These are phyloP conservation scores for Aphelocoma californica DNA, from an alignment of 2,797 vertebrate genomes.

Conservation along the genomic window DNA sequence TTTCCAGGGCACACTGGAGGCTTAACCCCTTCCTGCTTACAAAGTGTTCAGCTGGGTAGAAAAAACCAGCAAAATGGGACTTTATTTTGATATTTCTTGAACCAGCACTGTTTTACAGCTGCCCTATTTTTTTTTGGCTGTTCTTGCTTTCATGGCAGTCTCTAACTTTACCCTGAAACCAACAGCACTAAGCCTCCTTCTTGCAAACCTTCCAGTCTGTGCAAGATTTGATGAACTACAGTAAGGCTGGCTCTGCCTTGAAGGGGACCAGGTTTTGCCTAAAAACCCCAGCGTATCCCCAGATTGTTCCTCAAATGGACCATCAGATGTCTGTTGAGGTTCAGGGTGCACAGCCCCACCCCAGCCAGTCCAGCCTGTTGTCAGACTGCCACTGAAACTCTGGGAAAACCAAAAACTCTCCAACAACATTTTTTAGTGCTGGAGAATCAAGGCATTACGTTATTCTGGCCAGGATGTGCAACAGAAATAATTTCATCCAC, in stretches of 20 bases:
- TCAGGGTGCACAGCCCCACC: neutral
- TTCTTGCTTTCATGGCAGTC: neutral
- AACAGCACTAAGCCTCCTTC: neutral
- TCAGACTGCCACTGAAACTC: neutral
- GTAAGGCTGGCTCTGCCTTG: neutral
- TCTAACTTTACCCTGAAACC: neutral
- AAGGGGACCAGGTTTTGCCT: neutral
- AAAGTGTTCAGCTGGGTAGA: neutral
- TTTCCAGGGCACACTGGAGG: neutral
- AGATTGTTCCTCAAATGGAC: neutral
- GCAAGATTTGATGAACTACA: neutral
- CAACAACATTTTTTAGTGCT: neutral
- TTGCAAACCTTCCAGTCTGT: neutral
- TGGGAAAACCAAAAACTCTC: neutral
- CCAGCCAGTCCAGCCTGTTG: neutral
- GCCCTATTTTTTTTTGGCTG: accelerated
- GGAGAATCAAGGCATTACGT: neutral
- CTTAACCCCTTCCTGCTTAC: neutral
- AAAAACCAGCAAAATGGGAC: neutral
- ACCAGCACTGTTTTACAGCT: neutral
- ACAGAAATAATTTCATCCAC: neutral
- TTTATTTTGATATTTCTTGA: neutral
- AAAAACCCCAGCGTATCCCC: neutral
- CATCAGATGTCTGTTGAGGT: neutral
- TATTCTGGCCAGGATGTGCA: neutral